These are phyloP conservation scores for Orientallactaga sibirica DNA, from an alignment of 2,797 vertebrate species.

Conservation along the genomic window DNA sequence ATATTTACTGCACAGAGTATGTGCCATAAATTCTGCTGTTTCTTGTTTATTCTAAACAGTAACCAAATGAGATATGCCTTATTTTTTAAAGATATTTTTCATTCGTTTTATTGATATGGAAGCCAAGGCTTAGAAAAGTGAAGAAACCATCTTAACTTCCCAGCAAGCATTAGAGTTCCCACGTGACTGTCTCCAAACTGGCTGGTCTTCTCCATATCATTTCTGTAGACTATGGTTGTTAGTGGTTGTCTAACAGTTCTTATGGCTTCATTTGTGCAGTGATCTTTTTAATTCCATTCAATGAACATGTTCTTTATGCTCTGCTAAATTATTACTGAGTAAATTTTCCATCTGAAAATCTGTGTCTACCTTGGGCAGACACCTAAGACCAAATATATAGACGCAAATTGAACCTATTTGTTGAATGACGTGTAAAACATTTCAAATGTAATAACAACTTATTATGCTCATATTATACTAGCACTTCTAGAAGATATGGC, in stretches of 20 bases:
- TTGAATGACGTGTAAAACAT: constrained; percentile 38
- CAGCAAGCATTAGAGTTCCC: not conserved
- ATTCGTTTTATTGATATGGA: not conserved
- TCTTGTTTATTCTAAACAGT: not conserved
- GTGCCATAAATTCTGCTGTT: constrained; percentile 9
- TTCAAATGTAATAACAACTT: not conserved
- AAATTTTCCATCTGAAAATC: constrained; percentile 47
- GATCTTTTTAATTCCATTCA: not conserved
- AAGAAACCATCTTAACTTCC: not conserved
- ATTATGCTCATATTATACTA: constrained; percentile 7
- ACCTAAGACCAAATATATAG: not conserved
- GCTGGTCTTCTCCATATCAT: not conserved
- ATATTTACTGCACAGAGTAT: not conserved
- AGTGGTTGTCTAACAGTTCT: not conserved
- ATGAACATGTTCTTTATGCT: not conserved
- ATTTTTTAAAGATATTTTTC: not conserved
- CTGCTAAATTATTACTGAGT: constrained; percentile 22
- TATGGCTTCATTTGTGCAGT: not conserved
- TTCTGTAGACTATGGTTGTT: not conserved
- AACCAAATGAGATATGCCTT: not conserved
- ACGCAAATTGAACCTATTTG: constrained; percentile 5
- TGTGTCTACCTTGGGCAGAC: not conserved
- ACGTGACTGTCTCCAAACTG: not conserved
- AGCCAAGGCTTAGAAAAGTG: not conserved
- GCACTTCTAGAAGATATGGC: constrained; percentile 4